Conservation (phyloP, 2,888 invertebrate species). For the Trilocha varians region DNA sequence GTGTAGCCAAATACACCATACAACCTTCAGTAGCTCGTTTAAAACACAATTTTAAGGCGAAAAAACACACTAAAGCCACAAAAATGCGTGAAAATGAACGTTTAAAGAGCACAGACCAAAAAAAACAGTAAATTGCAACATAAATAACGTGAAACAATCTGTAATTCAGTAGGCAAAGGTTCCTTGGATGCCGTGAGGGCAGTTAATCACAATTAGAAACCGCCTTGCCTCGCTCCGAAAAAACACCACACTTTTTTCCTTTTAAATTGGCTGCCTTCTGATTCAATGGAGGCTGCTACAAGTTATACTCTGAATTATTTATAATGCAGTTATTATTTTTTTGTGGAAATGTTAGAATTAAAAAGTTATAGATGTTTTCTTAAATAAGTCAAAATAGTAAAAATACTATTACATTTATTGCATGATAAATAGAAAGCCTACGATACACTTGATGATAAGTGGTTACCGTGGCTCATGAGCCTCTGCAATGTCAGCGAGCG, state of each 20-base stretch:
- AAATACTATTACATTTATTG: no score
- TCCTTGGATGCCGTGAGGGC: constrained; percentile 11
- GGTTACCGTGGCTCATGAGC: no score
- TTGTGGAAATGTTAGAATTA: no score
- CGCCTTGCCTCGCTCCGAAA: constrained; percentile 20
- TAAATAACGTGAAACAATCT: constrained; percentile 53
- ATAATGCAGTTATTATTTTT: no score
- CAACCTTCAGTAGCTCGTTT: no score
- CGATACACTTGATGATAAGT: no score
- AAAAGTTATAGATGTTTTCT: no score
- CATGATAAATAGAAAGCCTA: no score
- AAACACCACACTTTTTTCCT: constrained; percentile 16
- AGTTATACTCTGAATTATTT: constrained; percentile 1
- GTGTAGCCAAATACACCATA: no score
- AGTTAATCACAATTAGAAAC: constrained; percentile 52
- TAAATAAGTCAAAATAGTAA: no score
- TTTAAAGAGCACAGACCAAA: constrained; percentile 26
- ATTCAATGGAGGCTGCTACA: background rate
- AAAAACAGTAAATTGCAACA: constrained; percentile 48
- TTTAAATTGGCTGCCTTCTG: constrained; percentile 1
- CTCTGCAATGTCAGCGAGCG: no score
- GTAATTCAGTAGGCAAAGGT: constrained; percentile 33
- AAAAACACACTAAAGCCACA: constrained; percentile 17
- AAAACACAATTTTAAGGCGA: constrained; percentile 7
- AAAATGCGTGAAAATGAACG: constrained; percentile 15